These are phyloP conservation scores for Eutolmus rufibarbis DNA, from an alignment of 2,888 invertebrate species.

Conservation along the genomic window DNA sequence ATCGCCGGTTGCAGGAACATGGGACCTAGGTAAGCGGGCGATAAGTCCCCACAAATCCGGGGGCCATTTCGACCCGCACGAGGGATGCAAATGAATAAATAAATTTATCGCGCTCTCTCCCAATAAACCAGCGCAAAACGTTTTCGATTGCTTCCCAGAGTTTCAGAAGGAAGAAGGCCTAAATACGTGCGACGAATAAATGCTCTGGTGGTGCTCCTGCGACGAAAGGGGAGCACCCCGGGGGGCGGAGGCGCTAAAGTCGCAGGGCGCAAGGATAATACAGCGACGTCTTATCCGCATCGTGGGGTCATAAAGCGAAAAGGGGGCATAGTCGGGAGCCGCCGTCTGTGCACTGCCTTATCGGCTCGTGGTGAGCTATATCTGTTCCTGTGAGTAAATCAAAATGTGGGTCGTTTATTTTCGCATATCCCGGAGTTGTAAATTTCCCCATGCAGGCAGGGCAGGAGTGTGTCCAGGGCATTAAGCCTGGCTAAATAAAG, in stretches of 20 bases:
- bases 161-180: neutral
- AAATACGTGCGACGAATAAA: constrained; percentile 23
- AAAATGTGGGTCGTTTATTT: constrained; percentile 33
- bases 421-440: constrained; percentile 29
- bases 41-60: neutral
- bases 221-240: neutral
- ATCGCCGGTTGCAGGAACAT: neutral
- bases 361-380: constrained; percentile 3
- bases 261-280: neutral
- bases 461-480: neutral
- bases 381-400: constrained; percentile 23
- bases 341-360: neutral
- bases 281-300: constrained; percentile 7
- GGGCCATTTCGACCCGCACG: neutral
- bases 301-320: neutral
- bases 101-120: neutral
- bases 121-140: neutral
- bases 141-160: neutral
- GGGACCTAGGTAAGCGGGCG: neutral
- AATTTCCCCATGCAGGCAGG: constrained; percentile 8
- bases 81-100: constrained; percentile 10
- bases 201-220: neutral
- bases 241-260: neutral
- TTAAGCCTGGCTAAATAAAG: neutral
- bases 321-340: neutral